Conservation (phyloP, 2,888 invertebrate genomes). For the Philonicus albiceps region DNA sequence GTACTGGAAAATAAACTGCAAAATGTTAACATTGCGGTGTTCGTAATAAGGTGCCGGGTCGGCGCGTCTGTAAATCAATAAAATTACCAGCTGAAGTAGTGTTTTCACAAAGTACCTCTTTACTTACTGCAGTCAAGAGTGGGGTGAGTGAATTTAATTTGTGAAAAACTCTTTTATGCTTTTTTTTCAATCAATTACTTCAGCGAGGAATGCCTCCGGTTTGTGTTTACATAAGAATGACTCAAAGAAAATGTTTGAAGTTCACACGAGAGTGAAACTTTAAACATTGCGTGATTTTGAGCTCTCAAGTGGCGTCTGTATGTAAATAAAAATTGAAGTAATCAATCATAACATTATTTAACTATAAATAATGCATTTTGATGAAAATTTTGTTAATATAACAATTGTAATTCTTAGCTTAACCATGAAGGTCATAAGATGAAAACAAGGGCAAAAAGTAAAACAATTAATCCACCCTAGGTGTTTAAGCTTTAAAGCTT, state of each 20-base stretch:
- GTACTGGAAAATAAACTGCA: background rate
- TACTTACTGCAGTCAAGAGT: background rate
- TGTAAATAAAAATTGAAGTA: background rate
- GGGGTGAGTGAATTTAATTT: background rate
- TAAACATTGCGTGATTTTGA: background rate
- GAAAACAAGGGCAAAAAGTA: background rate
- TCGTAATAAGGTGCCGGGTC: background rate
- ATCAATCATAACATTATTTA: background rate
- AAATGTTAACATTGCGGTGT: background rate
- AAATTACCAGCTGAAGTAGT: background rate
- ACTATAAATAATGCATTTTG: background rate
- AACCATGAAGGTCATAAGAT: background rate
- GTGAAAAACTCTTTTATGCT: background rate
- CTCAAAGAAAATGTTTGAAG: background rate
- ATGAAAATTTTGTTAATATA: background rate
- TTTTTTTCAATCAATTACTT: background rate
- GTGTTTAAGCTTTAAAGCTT: background rate
- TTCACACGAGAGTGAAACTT: background rate
- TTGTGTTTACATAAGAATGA: background rate
- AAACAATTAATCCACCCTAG: background rate
- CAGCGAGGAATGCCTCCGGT: background rate
- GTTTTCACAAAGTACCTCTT: background rate
- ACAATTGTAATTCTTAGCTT: background rate
- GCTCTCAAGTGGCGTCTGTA: background rate
- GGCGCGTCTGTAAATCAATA: background rate